Conservation (phyloP, 2,113 vertebrate species). For the Marmota monax region DNA sequence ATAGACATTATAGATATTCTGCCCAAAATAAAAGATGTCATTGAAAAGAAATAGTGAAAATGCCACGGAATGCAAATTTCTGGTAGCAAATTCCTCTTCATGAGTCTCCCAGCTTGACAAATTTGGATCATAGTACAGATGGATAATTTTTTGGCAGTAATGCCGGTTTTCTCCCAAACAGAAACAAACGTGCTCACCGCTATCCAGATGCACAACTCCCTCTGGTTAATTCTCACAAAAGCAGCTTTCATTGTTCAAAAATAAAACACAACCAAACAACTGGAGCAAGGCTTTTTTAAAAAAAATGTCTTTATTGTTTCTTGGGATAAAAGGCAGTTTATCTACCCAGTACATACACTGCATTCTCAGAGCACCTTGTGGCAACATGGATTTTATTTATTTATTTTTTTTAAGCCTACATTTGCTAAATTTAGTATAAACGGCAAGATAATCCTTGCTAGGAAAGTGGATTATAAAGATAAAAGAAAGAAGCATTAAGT, state of each 20-base stretch:
- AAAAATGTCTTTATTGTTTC: conserved; percentile 80
- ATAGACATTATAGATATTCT: conserved; percentile 23
- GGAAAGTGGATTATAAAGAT: conserved; percentile 87
- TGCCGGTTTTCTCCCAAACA: conserved; percentile 68
- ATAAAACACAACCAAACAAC: conserved; percentile 58
- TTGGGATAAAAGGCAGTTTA: conserved; percentile 82
- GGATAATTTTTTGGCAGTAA: conserved; percentile 79
- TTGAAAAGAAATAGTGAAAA: conserved; percentile 65
- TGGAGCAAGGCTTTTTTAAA: conserved; percentile 77
- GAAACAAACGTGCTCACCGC: conserved; percentile 60
- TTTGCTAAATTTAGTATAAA: conserved; percentile 89
- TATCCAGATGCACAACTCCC: conserved; percentile 83
- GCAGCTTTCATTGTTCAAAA: conserved; percentile 70
- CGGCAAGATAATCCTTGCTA: conserved; percentile 85
- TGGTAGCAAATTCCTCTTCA: conserved; percentile 41
- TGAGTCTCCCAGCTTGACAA: conserved; percentile 59
- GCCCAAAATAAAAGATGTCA: background rate
- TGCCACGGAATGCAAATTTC: conserved; percentile 53
- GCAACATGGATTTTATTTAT: conserved; percentile 74
- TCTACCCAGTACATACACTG: conserved; percentile 72
- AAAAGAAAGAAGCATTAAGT: conserved; percentile 87
- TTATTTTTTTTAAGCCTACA: conserved; percentile 71
- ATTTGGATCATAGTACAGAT: conserved; percentile 78
- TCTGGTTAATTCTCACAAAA: conserved; percentile 85
- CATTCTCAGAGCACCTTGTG: conserved; percentile 77